These are phyloP conservation scores for Crotalus horridus DNA, from an alignment of 2,113 vertebrate species.

Conservation along the genomic window DNA sequence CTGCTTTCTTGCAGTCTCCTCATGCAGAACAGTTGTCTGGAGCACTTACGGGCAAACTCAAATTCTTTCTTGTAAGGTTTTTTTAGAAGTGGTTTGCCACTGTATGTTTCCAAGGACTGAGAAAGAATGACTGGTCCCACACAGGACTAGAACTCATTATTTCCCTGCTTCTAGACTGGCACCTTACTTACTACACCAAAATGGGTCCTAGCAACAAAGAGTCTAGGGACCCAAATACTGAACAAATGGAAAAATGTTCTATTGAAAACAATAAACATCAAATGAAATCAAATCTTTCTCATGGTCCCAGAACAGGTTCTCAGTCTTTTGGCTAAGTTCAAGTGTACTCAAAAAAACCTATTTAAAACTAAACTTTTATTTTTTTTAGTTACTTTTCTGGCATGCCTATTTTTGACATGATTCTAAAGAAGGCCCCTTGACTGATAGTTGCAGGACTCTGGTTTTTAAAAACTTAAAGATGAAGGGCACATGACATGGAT, in stretches of 20 bases:
- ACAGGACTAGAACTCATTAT: neutral
- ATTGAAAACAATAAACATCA: neutral
- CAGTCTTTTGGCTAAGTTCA: neutral
- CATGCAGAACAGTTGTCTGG: neutral
- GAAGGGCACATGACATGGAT: no score
- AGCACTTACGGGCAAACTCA: neutral
- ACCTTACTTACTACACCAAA: neutral
- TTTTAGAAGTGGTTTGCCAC: neutral
- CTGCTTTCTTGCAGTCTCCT: neutral
- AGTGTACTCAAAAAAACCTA: neutral
- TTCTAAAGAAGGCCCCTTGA: neutral
- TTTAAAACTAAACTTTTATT: neutral
- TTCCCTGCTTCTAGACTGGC: no score
- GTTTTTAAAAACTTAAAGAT: neutral
- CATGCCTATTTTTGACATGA: neutral
- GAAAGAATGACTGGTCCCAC: neutral
- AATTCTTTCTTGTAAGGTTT: neutral
- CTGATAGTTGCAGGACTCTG: neutral
- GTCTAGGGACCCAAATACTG: neutral
- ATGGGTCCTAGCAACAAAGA: neutral
- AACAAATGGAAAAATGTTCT: neutral
- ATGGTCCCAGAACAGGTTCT: neutral
- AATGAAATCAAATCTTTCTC: neutral
- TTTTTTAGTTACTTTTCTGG: neutral
- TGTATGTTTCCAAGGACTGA: neutral